Evolutionary conservation across 2,888 invertebrate genomes (phyloP).

Genomic region (Xestia sexstrigata): DNA sequence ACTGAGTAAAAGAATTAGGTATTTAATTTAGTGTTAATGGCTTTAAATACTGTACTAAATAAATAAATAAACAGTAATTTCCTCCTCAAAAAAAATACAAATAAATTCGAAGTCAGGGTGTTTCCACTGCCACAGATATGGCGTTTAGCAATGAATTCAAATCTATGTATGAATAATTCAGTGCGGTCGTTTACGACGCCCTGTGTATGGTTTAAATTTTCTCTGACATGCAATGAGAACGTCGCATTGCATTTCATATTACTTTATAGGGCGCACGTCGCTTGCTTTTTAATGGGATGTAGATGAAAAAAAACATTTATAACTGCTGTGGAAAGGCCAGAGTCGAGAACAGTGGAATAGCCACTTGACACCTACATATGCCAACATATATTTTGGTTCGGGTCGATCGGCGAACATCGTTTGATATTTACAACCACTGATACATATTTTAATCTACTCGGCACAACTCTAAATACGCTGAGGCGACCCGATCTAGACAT

Average conservation of each 20-base stretch:
- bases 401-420: background rate
- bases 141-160: slow-evolving; percentile 30
- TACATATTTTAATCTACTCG: too few relatives aligned
- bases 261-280: slow-evolving; percentile 10
- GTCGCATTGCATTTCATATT: slow-evolving; percentile 19
- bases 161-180: slow-evolving; percentile 45
- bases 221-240: slow-evolving; percentile 35
- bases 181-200: slow-evolving; percentile 2
- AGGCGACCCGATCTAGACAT: too few relatives aligned
- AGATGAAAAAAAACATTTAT: background rate
- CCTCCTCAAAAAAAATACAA: background rate
- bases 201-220: slow-evolving; percentile 28
- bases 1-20: too few relatives aligned
- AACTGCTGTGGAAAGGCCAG: background rate
- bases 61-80: too few relatives aligned
- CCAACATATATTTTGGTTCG: too few relatives aligned
- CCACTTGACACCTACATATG: background rate
- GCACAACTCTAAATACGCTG: too few relatives aligned
- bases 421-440: background rate
- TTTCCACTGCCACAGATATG: background rate
- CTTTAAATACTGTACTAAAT: too few relatives aligned
- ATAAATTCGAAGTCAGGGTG: background rate
- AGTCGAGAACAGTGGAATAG: too few relatives aligned
- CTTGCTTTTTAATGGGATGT: background rate
- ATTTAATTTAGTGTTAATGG: too few relatives aligned